phyloP scores from a whole-genome alignment of 2,797 vertebrate genomes.

The Xiphophorus birchmanni region DNA sequence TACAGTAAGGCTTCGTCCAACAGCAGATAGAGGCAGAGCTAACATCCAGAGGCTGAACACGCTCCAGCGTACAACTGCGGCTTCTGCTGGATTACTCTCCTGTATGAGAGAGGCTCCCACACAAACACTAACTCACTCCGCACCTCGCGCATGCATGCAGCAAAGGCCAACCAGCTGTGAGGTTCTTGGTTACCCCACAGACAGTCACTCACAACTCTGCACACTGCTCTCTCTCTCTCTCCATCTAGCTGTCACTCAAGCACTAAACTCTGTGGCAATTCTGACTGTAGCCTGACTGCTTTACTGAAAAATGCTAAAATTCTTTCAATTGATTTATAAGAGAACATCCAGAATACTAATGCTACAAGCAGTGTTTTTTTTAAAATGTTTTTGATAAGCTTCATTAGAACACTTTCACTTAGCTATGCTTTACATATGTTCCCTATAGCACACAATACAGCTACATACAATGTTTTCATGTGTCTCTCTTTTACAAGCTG shows the following conservation, averaged over 20 bases:
- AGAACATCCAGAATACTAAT: not conserved
- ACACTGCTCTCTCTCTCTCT: slow-evolving; percentile 17
- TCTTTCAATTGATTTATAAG: not conserved
- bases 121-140: slow-evolving; percentile 40
- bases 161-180: slow-evolving; percentile 69
- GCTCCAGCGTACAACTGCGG: slow-evolving; percentile 64
- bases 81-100: slow-evolving; percentile 66
- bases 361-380: slow-evolving; percentile 1
- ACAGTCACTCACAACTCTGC: slow-evolving; percentile 39
- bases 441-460: not conserved
- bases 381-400: slow-evolving; percentile 4
- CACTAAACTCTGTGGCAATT: slow-evolving; percentile 17
- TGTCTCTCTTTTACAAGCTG: not conserved
- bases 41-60: slow-evolving; percentile 78
- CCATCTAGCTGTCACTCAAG: slow-evolving; percentile 11
- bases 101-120: slow-evolving; percentile 46
- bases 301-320: slow-evolving; percentile 1
- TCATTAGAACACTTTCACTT: not conserved
- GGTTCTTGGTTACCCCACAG: slow-evolving; percentile 43
- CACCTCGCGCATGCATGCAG: slow-evolving; percentile 45
- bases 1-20: slow-evolving; percentile 80
- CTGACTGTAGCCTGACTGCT: slow-evolving; percentile 24
- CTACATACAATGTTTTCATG: not conserved
- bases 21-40: slow-evolving; percentile 74
- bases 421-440: not conserved